Base-by-base conservation (phyloP, 2,113 vertebrate species). In the Noturus placidus region DNA sequence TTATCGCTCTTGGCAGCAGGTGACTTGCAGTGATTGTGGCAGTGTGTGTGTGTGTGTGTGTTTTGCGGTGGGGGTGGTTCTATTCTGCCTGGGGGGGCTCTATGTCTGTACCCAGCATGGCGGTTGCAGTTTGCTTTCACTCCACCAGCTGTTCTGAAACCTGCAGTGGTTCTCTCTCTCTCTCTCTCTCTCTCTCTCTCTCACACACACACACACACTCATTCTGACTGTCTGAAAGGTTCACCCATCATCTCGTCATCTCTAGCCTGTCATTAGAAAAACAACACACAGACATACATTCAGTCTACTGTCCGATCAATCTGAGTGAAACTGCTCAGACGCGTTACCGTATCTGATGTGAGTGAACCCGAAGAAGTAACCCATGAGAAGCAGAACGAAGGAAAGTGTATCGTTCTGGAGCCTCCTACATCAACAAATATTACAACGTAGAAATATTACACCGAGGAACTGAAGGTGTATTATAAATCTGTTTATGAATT, bases 81-180 rank as follows among this genome's bases (percentile, higher is more conserved):
- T 88, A 86, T 86, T 86, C 82, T 52, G 86, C 90, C 88, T 88
- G 86, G 88, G 88, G 88, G 90, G 90, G 86, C 59, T 91, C 67
- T 86, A 81, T 76, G 87, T 87, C 87, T 90, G 77, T 87, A 84
- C 85, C 69, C 84, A 88, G 84, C 84, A 85, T 84, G 88, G 83
- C 84, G 84, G 88, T 86, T 83, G 87, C 84, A 89, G 90, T 86
- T 85, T 86, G 90, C 81, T 87, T 88, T 89, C 82, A 89, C 87
- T 88, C 87, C 70, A 88, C 90, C 90, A 88, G 88, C 90, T 88
- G 88, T 91, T 91, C 77, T 3, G 10, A 89, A 89, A 83, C 87
- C 90, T 91, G 88, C 90, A 88, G 84, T 88, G 88, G 84, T 87
- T 87, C 85, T 46, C 67, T 78, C 57, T 74, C 76, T 88, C 76